phyloP scores from a whole-genome alignment of 2,888 invertebrate species.

The Athetis lepigone region DNA sequence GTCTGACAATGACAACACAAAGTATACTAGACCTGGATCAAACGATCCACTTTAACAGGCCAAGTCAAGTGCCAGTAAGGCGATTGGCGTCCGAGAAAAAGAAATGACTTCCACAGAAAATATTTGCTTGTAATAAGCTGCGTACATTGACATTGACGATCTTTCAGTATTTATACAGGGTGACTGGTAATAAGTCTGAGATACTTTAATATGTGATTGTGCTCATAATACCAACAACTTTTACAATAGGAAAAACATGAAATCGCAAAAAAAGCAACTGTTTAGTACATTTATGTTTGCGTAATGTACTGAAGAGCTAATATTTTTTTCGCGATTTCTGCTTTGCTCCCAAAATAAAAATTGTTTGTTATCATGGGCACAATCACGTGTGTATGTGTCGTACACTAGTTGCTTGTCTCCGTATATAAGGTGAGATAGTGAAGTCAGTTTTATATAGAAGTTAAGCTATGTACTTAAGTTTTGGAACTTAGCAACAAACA shows the following conservation, averaged over 20 bases:
- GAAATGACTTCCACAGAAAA: conserved; percentile 3
- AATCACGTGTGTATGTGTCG: no score
- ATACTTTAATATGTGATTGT: no score
- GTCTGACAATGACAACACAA: background rate
- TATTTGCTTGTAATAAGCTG: conserved; percentile 16
- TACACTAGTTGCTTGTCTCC: no score
- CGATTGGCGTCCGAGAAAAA: background rate
- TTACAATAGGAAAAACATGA: no score
- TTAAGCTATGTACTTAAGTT: conserved; percentile 36
- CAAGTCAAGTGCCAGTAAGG: background rate
- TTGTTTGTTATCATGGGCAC: no score
- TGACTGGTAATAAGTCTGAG: no score
- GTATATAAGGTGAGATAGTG: conserved; percentile 22
- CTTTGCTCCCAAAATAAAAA: no score
- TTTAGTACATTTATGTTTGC: no score
- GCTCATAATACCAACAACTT: no score
- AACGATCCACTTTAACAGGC: background rate
- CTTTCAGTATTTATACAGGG: conserved; percentile 33
- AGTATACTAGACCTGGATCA: background rate
- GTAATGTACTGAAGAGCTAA: no score
- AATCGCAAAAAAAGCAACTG: no score
- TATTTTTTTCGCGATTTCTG: no score
- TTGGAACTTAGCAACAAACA: conserved; percentile 47
- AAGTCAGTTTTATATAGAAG: conserved; percentile 11
- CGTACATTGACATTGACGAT: conserved; percentile 27